Percentiles rank a stretch among this genome's conserved stretches.
These are phyloP conservation scores for Sceloporus tristichus DNA, from an alignment of 2,113 vertebrate species.

Conservation along the genomic window DNA sequence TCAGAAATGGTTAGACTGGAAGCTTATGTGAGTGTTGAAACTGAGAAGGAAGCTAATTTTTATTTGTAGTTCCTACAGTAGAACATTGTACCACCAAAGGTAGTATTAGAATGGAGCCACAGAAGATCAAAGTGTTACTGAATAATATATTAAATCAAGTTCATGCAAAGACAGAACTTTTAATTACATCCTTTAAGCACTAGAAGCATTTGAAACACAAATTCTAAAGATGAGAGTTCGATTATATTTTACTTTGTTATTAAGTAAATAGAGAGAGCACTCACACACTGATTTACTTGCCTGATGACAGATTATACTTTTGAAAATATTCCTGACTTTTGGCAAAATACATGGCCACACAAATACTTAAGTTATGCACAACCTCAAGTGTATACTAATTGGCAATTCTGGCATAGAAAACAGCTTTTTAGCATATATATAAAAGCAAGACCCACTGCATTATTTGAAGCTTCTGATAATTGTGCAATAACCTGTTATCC, in stretches of 20 bases:
- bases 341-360: neutral
- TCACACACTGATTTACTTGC: neutral
- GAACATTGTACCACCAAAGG: neutral
- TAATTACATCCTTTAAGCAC: neutral
- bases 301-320: neutral
- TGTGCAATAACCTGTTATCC: neutral
- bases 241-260: neutral
- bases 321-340: neutral
- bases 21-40: neutral
- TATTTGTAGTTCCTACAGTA: neutral
- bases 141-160: neutral
- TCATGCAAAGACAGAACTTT: conserved; percentile 5
- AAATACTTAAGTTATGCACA: neutral
- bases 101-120: neutral
- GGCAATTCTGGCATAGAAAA: neutral
- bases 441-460: neutral
- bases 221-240: neutral
- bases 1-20: neutral
- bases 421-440: neutral
- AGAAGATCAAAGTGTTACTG: neutral
- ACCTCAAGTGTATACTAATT: neutral
- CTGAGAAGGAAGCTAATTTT: neutral
- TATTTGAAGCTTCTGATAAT: neutral
- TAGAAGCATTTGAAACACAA: conserved; percentile 2
- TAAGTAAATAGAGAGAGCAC: neutral